Conservation (phyloP, 2,797 vertebrate species). For the Lepilemur ruficaudatus region DNA sequence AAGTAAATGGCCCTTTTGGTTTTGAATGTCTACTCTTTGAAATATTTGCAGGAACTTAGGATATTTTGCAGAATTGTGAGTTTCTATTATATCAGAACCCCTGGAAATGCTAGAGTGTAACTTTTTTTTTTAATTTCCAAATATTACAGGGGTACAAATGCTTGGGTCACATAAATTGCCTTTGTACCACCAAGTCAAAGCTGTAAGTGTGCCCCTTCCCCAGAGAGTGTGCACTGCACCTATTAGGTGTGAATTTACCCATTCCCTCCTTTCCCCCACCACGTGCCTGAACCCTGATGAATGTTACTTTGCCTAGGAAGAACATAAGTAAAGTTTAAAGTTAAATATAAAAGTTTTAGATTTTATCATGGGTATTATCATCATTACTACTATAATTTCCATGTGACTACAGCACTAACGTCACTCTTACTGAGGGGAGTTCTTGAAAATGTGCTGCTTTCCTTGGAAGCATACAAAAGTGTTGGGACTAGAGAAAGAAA, state of each 20-base stretch:
- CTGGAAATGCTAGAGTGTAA: background rate
- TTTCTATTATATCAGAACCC: background rate
- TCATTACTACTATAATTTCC: background rate
- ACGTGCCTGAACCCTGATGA: too few relatives aligned
- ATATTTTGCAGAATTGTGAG: background rate
- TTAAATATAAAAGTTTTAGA: slow-evolving; percentile 26
- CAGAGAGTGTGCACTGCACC: too few relatives aligned
- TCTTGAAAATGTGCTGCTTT: slow-evolving; percentile 43
- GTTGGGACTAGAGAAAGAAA: background rate
- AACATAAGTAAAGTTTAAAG: background rate
- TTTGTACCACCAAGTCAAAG: too few relatives aligned
- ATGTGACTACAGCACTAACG: background rate
- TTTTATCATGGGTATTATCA: background rate
- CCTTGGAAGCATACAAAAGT: background rate
- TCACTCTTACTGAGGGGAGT: background rate
- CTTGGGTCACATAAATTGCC: too few relatives aligned
- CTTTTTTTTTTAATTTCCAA: background rate
- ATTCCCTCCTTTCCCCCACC: too few relatives aligned
- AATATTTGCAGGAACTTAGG: background rate
- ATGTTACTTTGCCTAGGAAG: background rate
- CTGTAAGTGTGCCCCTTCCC: too few relatives aligned
- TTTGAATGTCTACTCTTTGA: slow-evolving; percentile 18
- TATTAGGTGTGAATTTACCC: too few relatives aligned
- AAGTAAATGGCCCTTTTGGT: slow-evolving; percentile 12
- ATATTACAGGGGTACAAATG: too few relatives aligned